phyloP scores from a whole-genome alignment of 2,113 vertebrate species.

The Deroptyus accipitrinus region DNA sequence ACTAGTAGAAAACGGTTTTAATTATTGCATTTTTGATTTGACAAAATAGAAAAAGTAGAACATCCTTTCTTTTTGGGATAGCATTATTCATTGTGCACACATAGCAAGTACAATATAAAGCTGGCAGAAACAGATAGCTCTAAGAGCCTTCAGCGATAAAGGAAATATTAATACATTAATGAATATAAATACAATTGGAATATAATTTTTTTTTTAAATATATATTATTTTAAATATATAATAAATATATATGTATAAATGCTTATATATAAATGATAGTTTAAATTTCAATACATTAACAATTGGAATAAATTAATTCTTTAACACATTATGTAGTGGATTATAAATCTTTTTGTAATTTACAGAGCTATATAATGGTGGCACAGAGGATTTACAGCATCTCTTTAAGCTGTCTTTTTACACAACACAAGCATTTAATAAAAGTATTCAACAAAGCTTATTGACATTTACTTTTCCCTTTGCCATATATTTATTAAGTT shows the following conservation, averaged over 20 bases:
- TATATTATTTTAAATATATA: neutral
- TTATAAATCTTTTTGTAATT: constrained; percentile 38
- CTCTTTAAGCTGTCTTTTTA: constrained; percentile 60
- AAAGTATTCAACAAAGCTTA: constrained; percentile 66
- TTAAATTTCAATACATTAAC: neutral
- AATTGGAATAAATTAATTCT: neutral
- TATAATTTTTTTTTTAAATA: neutral
- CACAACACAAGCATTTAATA: constrained; percentile 67
- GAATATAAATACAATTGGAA: neutral
- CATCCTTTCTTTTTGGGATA: neutral
- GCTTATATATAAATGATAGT: neutral
- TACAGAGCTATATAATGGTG: constrained; percentile 8
- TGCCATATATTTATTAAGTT: constrained; percentile 69
- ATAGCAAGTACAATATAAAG: neutral
- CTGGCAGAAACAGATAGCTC: neutral
- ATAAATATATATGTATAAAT: neutral
- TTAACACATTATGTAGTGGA: neutral
- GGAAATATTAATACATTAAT: neutral
- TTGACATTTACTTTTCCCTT: constrained; percentile 73
- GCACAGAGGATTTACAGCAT: constrained; percentile 59
- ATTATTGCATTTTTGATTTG: neutral
- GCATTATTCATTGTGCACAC: neutral
- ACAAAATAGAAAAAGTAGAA: neutral
- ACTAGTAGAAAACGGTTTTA: neutral
- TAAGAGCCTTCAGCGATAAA: neutral